Base-by-base conservation (phyloP, 1,140 invertebrate species). In the Batillaria attramentaria region DNA sequence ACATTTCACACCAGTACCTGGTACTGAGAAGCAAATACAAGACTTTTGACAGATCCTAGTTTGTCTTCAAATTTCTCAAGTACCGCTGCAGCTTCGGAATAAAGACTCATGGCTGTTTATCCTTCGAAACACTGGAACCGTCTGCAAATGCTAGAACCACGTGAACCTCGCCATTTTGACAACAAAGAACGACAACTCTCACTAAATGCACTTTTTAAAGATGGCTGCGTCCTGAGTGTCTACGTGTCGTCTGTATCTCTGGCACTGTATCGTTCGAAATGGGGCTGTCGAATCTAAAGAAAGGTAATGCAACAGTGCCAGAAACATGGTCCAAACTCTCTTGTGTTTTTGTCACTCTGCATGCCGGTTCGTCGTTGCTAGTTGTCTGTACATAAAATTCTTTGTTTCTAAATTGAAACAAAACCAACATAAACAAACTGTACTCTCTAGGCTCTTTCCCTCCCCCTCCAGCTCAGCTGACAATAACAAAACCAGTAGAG, bases 21-120 rank as follows among this genome's bases (percentile, higher is more conserved):
- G 80, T 93, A 91, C 84, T 94, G 91, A 85, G 93, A 94, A 79
- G 74, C 74, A 81, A 87, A 88, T 1, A 96, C 92, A 8, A 95
- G 91, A 80, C 92, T 91, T 92, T 96, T 96, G 0, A 96, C 88
- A 80, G 94, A 95, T 57, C 92, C 93, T 81, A 94, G 93, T 87
- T 95, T 92, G 75, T 94, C 93, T 74, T 93, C 90, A 24, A 95
- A 93, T 86, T 93, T 89, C 87, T 93, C 92, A 39, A 95, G 90
- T 76, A 95, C 93, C 87, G 93, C 93, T 2, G 94, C 93, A 33
- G 94, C 93, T 80, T 92, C 87, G 92, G 95, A 95, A 88, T 95
- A 97, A 87, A 95, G 90, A 77, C 77, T 80, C 84, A 85, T 85
- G 8, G 37, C 50, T 73, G 41, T 50, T 54, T 46, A 43, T 10